Base-by-base conservation (phyloP, 2,113 vertebrate species). In the Chloropsis hardwickii region DNA sequence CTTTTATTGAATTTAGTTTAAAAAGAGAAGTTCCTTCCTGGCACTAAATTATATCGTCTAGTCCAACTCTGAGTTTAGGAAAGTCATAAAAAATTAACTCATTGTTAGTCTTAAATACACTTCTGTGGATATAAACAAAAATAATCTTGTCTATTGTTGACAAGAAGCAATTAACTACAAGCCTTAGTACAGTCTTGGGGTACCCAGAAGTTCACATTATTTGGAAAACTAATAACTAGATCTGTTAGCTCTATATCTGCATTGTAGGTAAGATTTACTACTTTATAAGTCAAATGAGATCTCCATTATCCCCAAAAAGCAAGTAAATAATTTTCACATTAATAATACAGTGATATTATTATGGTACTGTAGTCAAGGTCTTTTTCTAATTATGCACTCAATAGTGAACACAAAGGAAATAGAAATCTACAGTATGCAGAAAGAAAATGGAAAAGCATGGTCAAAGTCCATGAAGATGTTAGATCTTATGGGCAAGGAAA, bases 241-340 rank as follows among this genome's bases (percentile, higher is more conserved):
- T 84, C 67, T 89, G 21, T 70, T 73, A 91, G 45, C 12, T 44
- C 40, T 70, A 14, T 51, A 64, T 67, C 53, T 62, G 42, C 35
- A 62, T 31, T 66, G 35, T 78, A 83, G 54, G 15, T 53, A 77
- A 91, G 40, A 5, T 83, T 82, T 92, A 84, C 72, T 91, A 81
- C 92, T 92, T 91, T 62, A 88, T 70, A 88, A 80, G 69, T 62
- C 72, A 91, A 95, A 78, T 70, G 91, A 86, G 17, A 67, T 53
- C 24, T 61, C 72, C 50, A 78, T 86, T 83, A 78, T 65, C 16
- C 56, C 6, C 6, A 3, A 81, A 94, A 91, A 84, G 33, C n/a
- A 92, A 64, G 33, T 66, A 81, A 86, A 83, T 73, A 0, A 92
- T 81, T 91, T 94, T 89, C 39, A 44, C 73, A 87, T 74, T 73